These are phyloP conservation scores for Cheirogaleus medius DNA, from an alignment of 2,113 vertebrate genomes.

Conservation along the genomic window DNA sequence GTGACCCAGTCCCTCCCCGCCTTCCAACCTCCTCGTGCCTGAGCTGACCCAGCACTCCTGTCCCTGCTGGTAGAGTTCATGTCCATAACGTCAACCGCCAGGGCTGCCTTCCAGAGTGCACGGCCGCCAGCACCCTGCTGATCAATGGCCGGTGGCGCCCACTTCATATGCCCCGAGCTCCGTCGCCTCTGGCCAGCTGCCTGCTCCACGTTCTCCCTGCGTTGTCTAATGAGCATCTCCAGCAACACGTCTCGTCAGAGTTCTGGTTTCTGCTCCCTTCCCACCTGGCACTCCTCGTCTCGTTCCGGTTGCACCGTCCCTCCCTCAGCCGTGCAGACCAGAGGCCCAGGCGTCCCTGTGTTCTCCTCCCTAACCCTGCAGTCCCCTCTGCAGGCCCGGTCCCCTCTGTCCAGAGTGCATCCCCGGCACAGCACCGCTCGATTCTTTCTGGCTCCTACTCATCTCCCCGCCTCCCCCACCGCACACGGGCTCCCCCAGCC, in stretches of 20 bases:
- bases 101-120: neutral
- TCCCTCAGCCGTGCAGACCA: neutral
- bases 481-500: neutral
- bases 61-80: neutral
- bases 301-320: fast-evolving
- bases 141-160: neutral
- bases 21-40: neutral
- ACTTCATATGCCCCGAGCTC: fast-evolving
- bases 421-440: fast-evolving
- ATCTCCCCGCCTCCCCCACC: neutral
- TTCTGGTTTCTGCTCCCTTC: neutral
- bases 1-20: fast-evolving
- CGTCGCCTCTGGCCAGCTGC: neutral
- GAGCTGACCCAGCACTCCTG: neutral
- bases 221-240: neutral
- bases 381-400: neutral
- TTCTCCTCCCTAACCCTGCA: fast-evolving
- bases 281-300: neutral
- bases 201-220: too few relatives aligned
- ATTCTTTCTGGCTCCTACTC: neutral
- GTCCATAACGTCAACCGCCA: neutral
- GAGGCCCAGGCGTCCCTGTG: neutral
- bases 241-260: neutral
- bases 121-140: neutral
- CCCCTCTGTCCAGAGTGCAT: neutral